Evolutionary conservation across 2,888 invertebrate species (phyloP), one percentile per base, ranked within the genome.

Genomic region (Zele albiditarsus): DNA sequence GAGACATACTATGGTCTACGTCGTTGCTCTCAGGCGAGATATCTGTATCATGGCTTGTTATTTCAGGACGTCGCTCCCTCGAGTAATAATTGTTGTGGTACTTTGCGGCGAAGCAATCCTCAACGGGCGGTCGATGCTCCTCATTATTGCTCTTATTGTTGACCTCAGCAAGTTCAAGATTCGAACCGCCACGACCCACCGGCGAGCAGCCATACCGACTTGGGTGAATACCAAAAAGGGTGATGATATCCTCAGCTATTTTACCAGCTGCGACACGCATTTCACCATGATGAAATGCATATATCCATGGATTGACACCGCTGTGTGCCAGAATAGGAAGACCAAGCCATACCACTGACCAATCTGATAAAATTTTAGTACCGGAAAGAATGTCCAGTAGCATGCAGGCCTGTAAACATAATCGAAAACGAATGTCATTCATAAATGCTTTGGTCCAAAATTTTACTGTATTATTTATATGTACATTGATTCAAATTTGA

Each of bases 251-350:
- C 79, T 92, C 91, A 3, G 92, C 89, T 23, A 92, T 91, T 63
- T 91, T 90, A 10, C 91, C 89, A 1, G 92, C 92, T 0, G 92
- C 92, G 0, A 91, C 86, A 16, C 92, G 90, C 81, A 93, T 91
- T 83, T 93, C 93, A 0, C 92, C 90, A 81, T 92, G 93, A 78
- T 92, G 90, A 83, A 92, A 93, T 3, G 93, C 93, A 85, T 93
- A 93, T 49, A 93, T 90, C 93, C 93, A 93, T 0, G 93, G 93
- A 83, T 93, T 93, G 75, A 91, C 89, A 8, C 92, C 91, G 83
- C 92, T 92, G 85, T 92, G 92, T 4, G 91, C 90, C 62, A 92
- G 87, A 20, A 92, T 91, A 1, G 93, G 91, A n/a, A 93, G 88
- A 3, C 92, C 91, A 49, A 93, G 85, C 87, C 91, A 92, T 25